A percentile compares a stretch with the other conserved stretches of the same genome.
phyloP scores from a whole-genome alignment of 2,797 vertebrate species.

The Cossypha caffra region DNA sequence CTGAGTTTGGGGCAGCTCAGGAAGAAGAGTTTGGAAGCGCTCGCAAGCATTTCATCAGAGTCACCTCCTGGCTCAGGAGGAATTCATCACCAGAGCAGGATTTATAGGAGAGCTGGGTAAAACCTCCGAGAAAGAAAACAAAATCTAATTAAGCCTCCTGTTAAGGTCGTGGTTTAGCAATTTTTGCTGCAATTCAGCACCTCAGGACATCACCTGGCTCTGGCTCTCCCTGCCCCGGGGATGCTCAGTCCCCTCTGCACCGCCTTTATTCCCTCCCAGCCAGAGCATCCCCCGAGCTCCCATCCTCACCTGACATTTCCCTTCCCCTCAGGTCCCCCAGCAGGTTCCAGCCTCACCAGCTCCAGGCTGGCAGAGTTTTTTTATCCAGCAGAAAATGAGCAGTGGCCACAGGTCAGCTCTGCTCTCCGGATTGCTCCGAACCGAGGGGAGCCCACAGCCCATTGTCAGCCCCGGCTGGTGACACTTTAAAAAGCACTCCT shows the following conservation, averaged over 20 bases:
- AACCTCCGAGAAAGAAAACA: neutral
- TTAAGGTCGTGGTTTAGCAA: neutral
- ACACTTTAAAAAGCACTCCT: neutral
- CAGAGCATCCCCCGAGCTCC: neutral
- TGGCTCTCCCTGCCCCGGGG: neutral
- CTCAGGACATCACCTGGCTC: neutral
- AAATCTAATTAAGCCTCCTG: neutral
- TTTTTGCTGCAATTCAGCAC: neutral
- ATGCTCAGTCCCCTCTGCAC: neutral
- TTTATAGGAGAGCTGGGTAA: neutral
- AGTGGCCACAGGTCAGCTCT: neutral
- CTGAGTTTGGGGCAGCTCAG: neutral
- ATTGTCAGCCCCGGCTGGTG: neutral
- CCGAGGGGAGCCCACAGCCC: neutral
- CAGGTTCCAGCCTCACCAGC: neutral
- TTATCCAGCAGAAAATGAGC: neutral
- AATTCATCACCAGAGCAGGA: neutral
- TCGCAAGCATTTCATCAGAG: accelerated
- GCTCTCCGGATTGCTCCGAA: neutral
- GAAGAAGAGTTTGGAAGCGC: neutral
- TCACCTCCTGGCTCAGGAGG: neutral
- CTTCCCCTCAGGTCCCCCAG: neutral
- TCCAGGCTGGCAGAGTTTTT: neutral
- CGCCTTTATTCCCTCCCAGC: neutral
- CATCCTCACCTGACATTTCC: neutral